Conservation (phyloP, 2,113 vertebrate species). For the Austrofundulus limnaeus region DNA sequence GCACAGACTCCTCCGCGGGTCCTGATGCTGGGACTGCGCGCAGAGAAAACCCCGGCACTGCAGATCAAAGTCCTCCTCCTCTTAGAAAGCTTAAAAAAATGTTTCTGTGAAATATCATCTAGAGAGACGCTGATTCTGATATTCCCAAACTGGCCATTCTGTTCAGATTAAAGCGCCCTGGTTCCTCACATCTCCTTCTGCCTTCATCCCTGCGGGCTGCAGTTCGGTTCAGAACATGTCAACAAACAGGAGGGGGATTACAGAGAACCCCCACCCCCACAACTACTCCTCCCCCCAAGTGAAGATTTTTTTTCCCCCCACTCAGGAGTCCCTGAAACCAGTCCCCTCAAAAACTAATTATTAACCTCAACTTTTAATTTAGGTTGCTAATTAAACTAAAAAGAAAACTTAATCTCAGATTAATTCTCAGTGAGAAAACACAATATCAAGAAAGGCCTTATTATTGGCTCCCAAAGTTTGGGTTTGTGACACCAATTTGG, state of each 20-base stretch:
- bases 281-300: too few relatives aligned
- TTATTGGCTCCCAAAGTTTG: neutral
- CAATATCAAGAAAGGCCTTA: neutral
- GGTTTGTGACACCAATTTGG: too few relatives aligned
- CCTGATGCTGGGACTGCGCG: conserved; percentile 59
- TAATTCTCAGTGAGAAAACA: neutral
- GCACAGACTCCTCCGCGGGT: conserved; percentile 50
- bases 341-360: too few relatives aligned
- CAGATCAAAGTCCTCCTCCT: conserved; percentile 17
- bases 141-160: conserved; percentile 37
- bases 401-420: conserved; percentile 5
- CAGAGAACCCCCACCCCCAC: conserved; percentile 6
- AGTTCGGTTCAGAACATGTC: conserved; percentile 47
- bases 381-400: neutral
- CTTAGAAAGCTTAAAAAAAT: conserved; percentile 11
- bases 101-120: conserved; percentile 22
- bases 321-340: too few relatives aligned
- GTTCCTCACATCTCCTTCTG: conserved; percentile 32
- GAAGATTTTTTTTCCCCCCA: too few relatives aligned
- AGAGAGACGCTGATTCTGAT: conserved; percentile 29
- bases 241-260: conserved; percentile 55
- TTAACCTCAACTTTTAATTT: neutral
- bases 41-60: conserved; percentile 24
- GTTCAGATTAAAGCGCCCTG: conserved; percentile 50
- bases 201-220: conserved; percentile 27